Evolutionary conservation across 2,888 invertebrate species (phyloP), one percentile per base, ranked within the genome.

Genomic region (Eristalis intricaria): DNA sequence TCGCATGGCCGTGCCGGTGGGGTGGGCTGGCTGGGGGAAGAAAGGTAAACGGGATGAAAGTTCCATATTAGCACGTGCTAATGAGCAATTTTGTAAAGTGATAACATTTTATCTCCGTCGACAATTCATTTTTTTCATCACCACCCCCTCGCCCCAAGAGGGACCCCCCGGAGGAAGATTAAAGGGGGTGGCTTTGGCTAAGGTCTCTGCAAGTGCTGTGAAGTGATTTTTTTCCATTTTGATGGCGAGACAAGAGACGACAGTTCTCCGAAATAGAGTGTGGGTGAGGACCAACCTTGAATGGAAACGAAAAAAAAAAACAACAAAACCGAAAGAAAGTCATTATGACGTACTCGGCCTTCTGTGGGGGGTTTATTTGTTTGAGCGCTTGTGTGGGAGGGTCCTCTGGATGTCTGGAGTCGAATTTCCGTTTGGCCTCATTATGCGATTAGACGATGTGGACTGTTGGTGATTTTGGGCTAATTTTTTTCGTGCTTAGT

Each of bases 31-130:
- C 11, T 5, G 74, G 64, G 26, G n/a, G n/a, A 63, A 61, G 74
- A 32, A 78, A 84, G 78, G 80, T 84, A 82, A 80, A 88, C 82
- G 74, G 86, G 77, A 86, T 86, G 82, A 84, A 86, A 80, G 73
- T 77, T 77, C 81, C 87, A 84, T 88, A 89, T 89, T 89, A 89
- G 89, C 89, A 89, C 85, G 86, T 88, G 86, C 88, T 89, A 89
- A 89, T 89, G 89, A 89, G 89, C 89, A 89, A 89, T 89, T 89
- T 89, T 88, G 89, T 89, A 89, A 89, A 89, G 89, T 89, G 89
- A 89, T 89, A 89, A 88, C 89, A 88, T 86, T 84, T 84, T 89
- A 89, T 89, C 82, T 86, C 60, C 56, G 78, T 81, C 76, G 77
- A 79, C 88, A 87, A 87, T 87, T 87, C 87, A 87, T 87, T 87